These are phyloP conservation scores for Crotalus horridus DNA, from an alignment of 2,113 vertebrate species.

Conservation along the genomic window DNA sequence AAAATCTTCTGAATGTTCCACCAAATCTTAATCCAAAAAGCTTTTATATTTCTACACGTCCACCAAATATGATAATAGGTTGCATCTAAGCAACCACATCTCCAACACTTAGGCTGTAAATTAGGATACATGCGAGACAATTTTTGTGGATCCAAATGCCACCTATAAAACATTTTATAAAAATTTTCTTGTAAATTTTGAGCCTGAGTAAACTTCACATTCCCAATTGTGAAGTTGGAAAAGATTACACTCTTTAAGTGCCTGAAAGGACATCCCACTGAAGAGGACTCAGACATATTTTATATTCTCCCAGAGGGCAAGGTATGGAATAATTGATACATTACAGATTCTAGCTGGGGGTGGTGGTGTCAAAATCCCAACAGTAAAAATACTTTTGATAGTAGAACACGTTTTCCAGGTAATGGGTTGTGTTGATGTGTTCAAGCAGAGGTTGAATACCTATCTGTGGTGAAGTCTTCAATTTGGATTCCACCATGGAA, in stretches of 20 bases:
- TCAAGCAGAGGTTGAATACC: neutral
- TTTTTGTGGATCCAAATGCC: too few species aligned
- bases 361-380: neutral
- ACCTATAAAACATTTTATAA: too few species aligned
- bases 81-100: too few species aligned
- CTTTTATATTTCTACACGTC: too few species aligned
- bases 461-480: neutral
- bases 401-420: neutral
- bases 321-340: neutral
- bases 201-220: too few species aligned
- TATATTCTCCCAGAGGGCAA: neutral
- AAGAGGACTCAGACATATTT: neutral
- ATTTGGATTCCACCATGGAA: neutral
- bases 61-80: too few species aligned
- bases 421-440: neutral
- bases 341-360: neutral
- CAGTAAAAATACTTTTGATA: neutral
- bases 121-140: too few species aligned
- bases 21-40: too few species aligned
- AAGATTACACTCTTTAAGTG: neutral
- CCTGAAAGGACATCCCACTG: neutral
- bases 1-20: too few species aligned
- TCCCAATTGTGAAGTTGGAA: too few species aligned
- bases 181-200: too few species aligned
- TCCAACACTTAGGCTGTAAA: too few species aligned